phyloP scores from a whole-genome alignment of 2,797 vertebrate species.

The Pelodytes ibericus region DNA sequence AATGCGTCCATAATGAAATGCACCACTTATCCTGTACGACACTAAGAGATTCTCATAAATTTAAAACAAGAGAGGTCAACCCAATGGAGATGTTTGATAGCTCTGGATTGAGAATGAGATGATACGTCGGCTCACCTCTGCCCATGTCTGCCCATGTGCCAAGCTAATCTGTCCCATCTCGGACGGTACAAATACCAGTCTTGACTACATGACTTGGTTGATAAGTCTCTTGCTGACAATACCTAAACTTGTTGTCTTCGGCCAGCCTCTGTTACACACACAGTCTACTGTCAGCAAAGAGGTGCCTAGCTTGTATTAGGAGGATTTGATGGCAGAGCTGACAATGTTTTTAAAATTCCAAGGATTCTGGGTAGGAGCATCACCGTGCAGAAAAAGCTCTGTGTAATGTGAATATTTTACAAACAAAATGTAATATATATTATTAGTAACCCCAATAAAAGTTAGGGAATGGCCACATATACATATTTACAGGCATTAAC shows the following conservation, averaged over 20 bases:
- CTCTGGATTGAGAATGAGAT: background rate
- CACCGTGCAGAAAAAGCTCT: no score
- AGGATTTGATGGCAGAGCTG: no score
- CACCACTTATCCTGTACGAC: conserved; percentile 72
- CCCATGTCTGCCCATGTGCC: background rate
- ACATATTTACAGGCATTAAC: no score
- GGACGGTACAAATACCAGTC: background rate
- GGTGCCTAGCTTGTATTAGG: no score
- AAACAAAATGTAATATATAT: no score
- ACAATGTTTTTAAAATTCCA: no score
- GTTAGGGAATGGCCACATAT: no score
- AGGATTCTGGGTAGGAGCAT: no score
- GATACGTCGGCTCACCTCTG: background rate
- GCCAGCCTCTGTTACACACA: background rate
- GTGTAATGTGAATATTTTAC: no score
- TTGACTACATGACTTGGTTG: background rate
- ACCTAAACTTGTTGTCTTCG: background rate
- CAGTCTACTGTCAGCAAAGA: no score
- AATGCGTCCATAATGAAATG: conserved; percentile 79
- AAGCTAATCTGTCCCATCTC: background rate
- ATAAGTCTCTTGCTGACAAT: background rate
- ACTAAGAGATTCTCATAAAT: conserved; percentile 41
- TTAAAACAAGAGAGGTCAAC: background rate
- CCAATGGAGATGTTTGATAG: background rate
- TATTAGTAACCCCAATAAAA: no score